Conservation (phyloP, 2,797 vertebrate species). For the Cossypha heuglini region DNA sequence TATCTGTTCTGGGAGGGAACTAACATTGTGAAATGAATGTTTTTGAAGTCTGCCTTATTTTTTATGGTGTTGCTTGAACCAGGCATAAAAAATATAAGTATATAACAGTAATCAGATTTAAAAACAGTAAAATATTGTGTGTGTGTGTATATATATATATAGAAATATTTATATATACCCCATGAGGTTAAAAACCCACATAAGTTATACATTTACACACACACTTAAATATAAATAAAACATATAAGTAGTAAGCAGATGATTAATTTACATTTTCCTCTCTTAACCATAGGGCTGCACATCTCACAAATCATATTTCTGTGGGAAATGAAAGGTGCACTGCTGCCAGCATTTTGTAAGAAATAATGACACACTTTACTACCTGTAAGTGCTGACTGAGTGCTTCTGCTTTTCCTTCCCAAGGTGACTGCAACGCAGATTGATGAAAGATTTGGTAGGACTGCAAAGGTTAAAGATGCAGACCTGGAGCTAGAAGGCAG, state of each 20-base stretch:
- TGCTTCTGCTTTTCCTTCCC: constrained; percentile 75
- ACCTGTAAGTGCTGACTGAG: constrained; percentile 80
- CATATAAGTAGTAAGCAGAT: background rate
- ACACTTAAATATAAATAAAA: background rate
- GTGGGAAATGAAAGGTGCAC: constrained; percentile 70
- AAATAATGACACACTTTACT: constrained; percentile 80
- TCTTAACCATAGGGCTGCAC: constrained; percentile 48
- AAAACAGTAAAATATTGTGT: background rate
- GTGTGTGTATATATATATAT: background rate
- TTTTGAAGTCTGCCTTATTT: constrained; percentile 17
- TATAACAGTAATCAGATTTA: constrained; percentile 15
- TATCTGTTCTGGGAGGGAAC: background rate
- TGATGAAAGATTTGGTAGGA: constrained; percentile 77
- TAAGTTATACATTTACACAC: background rate
- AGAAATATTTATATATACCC: background rate
- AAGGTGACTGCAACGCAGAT: constrained; percentile 82
- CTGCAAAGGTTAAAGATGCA: constrained; percentile 81
- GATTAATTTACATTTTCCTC: constrained; percentile 59
- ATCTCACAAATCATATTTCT: constrained; percentile 76
- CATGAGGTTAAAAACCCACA: background rate
- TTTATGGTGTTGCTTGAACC: constrained; percentile 11
- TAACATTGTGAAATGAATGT: background rate
- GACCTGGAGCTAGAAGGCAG: constrained; percentile 71
- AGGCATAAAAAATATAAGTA: background rate
- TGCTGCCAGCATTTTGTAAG: constrained; percentile 73